These are phyloP conservation scores for Drosophila mayaguana DNA, from an alignment of 2,888 invertebrate genomes.

Conservation along the genomic window DNA sequence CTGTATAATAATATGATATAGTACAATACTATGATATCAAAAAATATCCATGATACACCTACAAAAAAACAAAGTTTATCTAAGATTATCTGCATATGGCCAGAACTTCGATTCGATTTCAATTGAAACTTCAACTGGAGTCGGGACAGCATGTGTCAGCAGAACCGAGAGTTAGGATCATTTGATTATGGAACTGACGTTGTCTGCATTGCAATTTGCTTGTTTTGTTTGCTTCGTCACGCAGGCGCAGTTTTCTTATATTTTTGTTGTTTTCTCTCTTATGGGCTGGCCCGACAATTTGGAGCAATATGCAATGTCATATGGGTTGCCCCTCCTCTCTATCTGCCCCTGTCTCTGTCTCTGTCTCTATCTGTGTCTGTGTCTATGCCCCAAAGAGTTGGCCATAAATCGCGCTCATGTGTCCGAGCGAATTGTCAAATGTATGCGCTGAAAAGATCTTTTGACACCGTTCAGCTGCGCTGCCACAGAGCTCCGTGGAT, in stretches of 20 bases:
- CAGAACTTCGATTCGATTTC: constrained; percentile 12
- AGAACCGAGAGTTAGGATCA: constrained; percentile 21
- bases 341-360: background rate
- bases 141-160: constrained; percentile 27
- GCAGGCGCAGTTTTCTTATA: constrained; percentile 24
- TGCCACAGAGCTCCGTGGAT: constrained; percentile 37
- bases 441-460: constrained; percentile 68
- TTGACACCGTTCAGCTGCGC: constrained; percentile 65
- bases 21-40: too few relatives aligned
- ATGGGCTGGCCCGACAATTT: constrained; percentile 47
- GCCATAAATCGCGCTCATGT: constrained; percentile 65
- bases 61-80: background rate
- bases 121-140: background rate
- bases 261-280: constrained; percentile 3
- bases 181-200: constrained; percentile 21
- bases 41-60: background rate
- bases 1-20: too few relatives aligned
- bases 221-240: constrained; percentile 47
- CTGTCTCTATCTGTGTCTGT: background rate
- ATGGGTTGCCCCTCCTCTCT: constrained; percentile 8
- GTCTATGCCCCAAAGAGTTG: constrained; percentile 40
- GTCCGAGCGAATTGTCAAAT: constrained; percentile 67
- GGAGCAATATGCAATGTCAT: constrained; percentile 62
- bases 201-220: constrained; percentile 51
- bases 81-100: constrained; percentile 6